phyloP scores from a whole-genome alignment of 2,797 vertebrate genomes.

The Etheostoma nigrum region DNA sequence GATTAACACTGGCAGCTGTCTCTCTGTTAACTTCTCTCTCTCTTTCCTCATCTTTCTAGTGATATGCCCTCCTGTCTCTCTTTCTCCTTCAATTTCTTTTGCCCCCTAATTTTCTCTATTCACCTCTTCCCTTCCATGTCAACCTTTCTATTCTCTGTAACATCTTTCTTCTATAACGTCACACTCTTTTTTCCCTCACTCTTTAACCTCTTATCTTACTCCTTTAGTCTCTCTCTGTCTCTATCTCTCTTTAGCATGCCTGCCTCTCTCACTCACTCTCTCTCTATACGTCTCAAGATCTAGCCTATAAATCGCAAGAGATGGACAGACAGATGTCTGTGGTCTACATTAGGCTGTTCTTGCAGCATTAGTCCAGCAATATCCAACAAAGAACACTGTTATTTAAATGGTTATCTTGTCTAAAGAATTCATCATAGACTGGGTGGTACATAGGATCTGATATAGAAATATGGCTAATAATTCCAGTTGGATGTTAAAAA shows the following conservation, averaged over 20 bases:
- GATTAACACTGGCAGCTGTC: constrained; percentile 71
- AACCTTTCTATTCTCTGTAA: not conserved
- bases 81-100: constrained; percentile 13
- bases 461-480: too few species aligned
- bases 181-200: not conserved
- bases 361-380: not conserved
- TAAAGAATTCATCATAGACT: not conserved
- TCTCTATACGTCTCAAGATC: not conserved
- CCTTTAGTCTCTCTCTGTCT: not conserved
- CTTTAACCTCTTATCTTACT: not conserved
- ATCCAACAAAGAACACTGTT: not conserved
- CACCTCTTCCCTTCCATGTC: not conserved
- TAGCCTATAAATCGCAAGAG: constrained; percentile 36
- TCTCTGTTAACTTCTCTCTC: constrained; percentile 26
- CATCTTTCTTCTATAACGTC: not conserved
- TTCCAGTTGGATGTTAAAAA: too few species aligned
- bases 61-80: constrained; percentile 31
- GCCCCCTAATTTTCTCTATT: not conserved
- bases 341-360: constrained; percentile 24
- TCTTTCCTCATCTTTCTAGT: constrained; percentile 33
- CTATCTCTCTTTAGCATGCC: not conserved
- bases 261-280: not conserved
- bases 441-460: too few species aligned
- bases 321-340: constrained; percentile 9
- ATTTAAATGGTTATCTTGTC: not conserved